Conservation (phyloP, 1,140 invertebrate species). For the Papilio machaon region DNA sequence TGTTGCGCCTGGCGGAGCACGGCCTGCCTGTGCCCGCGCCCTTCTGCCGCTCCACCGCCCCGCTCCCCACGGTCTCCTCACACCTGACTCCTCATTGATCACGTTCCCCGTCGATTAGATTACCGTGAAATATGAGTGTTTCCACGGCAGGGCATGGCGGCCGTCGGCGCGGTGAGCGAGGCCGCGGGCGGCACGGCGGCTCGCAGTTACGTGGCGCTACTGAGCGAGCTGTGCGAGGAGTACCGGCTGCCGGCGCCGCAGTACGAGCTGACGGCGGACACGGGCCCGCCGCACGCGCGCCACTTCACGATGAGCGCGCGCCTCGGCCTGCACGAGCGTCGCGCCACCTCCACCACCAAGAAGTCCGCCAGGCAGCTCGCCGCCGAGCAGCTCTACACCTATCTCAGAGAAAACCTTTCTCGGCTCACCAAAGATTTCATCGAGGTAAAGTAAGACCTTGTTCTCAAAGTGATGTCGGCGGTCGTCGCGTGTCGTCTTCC, state of each 20-base stretch:
- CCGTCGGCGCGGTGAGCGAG: slow-evolving; percentile 13
- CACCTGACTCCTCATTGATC: neutral
- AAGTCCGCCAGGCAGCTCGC: slow-evolving; percentile 68
- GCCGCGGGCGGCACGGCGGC: slow-evolving; percentile 38
- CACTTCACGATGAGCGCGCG: slow-evolving; percentile 61
- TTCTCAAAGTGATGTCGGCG: neutral
- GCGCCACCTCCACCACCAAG: slow-evolving; percentile 66
- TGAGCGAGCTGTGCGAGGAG: slow-evolving; percentile 69
- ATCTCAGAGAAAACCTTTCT: slow-evolving; percentile 65
- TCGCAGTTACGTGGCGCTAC: slow-evolving; percentile 64
- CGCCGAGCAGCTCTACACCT: slow-evolving; percentile 67
- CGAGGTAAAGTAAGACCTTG: slow-evolving; percentile 56
- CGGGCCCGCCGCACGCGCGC: slow-evolving; percentile 70
- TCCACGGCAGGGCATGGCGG: neutral
- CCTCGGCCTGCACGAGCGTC: slow-evolving; percentile 58
- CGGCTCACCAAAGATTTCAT: slow-evolving; percentile 63
- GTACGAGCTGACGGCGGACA: slow-evolving; percentile 66
- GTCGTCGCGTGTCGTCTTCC: neutral
- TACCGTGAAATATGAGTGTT: neutral
- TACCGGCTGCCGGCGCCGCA: slow-evolving; percentile 55
- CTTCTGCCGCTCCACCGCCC: slow-evolving; percentile 41
- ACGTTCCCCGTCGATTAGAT: neutral
- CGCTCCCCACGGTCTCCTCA: neutral
- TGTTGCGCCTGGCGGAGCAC: slow-evolving; percentile 48
- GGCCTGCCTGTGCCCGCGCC: slow-evolving; percentile 58